These are phyloP conservation scores for Ctenodactylus gundi DNA, from an alignment of 2,113 vertebrate species.

Conservation along the genomic window DNA sequence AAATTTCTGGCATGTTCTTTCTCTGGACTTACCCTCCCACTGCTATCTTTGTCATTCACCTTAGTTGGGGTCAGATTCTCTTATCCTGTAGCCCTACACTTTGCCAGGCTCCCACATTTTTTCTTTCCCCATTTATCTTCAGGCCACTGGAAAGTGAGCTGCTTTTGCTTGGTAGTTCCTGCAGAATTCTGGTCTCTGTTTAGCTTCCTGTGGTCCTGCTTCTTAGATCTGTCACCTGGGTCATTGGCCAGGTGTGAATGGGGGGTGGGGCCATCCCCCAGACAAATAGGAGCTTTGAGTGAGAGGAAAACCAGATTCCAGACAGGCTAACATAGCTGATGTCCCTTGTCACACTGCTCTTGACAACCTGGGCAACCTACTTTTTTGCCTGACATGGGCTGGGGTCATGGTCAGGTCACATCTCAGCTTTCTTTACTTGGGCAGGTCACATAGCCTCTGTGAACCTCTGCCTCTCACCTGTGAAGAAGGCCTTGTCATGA, in stretches of 20 bases:
- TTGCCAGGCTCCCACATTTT: neutral
- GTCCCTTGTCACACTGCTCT: neutral
- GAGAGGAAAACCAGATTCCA: too few relatives aligned
- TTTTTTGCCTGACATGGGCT: neutral
- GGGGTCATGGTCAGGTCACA: neutral
- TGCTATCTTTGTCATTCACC: neutral
- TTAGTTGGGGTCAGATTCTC: neutral
- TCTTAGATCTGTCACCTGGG: neutral
- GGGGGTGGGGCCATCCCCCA: neutral
- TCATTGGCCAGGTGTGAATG: neutral
- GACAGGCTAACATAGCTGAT: neutral
- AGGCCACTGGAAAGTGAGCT: neutral
- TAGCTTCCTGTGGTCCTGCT: neutral
- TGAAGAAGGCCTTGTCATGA: neutral
- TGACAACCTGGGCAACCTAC: fast-evolving
- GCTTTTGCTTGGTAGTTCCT: neutral
- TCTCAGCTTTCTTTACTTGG: neutral
- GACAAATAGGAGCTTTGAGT: neutral
- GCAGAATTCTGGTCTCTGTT: neutral
- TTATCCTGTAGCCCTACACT: neutral
- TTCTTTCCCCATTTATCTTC: neutral
- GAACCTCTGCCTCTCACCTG: neutral
- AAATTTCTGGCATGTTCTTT: fast-evolving
- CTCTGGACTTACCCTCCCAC: neutral
- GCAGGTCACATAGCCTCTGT: neutral